phyloP scores from a whole-genome alignment of 1,140 invertebrate species.

The Macrotrachela quadricornifera region DNA sequence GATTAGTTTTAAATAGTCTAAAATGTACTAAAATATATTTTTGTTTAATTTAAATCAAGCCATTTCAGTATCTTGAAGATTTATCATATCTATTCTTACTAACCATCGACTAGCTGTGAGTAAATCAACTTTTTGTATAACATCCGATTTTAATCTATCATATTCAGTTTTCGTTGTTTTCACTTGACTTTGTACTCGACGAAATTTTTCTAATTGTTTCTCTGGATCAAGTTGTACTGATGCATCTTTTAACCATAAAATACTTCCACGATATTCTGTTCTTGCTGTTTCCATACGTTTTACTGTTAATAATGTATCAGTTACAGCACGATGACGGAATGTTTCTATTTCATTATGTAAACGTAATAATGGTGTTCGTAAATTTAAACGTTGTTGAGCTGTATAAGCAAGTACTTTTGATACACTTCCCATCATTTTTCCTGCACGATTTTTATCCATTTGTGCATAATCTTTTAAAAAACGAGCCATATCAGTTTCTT shows the following conservation, averaged over 20 bases:
- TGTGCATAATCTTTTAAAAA: conserved; percentile 87
- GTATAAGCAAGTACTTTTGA: conserved; percentile 80
- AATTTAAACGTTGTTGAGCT: conserved; percentile 70
- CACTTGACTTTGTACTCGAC: conserved; percentile 56
- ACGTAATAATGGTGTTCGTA: conserved; percentile 61
- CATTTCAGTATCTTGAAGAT: no score
- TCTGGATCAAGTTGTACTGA: conserved; percentile 89
- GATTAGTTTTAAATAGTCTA: no score
- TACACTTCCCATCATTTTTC: conserved; percentile 72
- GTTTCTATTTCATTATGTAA: conserved; percentile 73
- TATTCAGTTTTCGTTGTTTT: conserved; percentile 60
- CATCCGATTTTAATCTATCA: conserved; percentile 78
- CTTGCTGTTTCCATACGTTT: conserved; percentile 76
- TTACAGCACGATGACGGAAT: conserved; percentile 72
- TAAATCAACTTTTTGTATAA: conserved; percentile 88
- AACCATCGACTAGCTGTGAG: conserved; percentile 58
- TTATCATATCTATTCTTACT: no score
- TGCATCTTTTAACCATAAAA: conserved; percentile 97
- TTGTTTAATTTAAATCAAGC: no score
- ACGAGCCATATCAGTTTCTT: conserved; percentile 77
- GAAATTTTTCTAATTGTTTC: conserved; percentile 78
- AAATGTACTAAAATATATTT: no score
- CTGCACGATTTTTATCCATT: conserved; percentile 57
- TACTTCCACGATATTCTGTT: conserved; percentile 76
- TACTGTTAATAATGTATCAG: conserved; percentile 71